These are phyloP conservation scores for Meda fulgida DNA, from an alignment of 2,797 vertebrate genomes.

Conservation along the genomic window DNA sequence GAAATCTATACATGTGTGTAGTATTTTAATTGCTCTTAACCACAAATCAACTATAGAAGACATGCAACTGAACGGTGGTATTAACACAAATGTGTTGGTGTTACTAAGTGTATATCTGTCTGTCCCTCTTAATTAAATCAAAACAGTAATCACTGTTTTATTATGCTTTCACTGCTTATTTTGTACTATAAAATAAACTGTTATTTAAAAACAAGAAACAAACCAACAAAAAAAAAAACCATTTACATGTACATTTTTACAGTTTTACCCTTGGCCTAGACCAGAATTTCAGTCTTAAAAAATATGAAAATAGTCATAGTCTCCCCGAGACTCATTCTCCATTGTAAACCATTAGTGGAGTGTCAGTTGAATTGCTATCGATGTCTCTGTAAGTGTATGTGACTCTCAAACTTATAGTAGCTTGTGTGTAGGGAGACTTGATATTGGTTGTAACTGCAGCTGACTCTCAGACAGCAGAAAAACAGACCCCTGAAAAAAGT, in stretches of 20 bases:
- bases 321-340: not conserved
- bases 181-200: not conserved
- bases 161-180: not conserved
- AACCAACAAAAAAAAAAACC: too few relatives aligned
- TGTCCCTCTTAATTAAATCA: not conserved
- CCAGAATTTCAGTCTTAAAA: not conserved
- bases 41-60: not conserved
- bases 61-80: not conserved
- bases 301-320: not conserved
- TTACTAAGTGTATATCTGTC: not conserved
- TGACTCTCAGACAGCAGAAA: constrained; percentile 73
- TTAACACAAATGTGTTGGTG: not conserved
- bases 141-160: constrained; percentile 9
- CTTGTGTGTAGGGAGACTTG: constrained; percentile 69
- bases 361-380: not conserved
- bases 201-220: too few relatives aligned
- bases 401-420: constrained; percentile 22
- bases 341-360: constrained; percentile 26
- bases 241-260: not conserved
- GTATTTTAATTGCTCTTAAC: not conserved
- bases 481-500: constrained; percentile 78
- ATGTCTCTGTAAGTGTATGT: constrained; percentile 22
- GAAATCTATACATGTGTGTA: not conserved
- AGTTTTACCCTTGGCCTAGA: not conserved
- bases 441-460: constrained; percentile 77